Percentiles rank a stretch among this genome's conserved stretches.
Conservation (phyloP, 2,797 vertebrate genomes). For the Anguilla anguilla region DNA sequence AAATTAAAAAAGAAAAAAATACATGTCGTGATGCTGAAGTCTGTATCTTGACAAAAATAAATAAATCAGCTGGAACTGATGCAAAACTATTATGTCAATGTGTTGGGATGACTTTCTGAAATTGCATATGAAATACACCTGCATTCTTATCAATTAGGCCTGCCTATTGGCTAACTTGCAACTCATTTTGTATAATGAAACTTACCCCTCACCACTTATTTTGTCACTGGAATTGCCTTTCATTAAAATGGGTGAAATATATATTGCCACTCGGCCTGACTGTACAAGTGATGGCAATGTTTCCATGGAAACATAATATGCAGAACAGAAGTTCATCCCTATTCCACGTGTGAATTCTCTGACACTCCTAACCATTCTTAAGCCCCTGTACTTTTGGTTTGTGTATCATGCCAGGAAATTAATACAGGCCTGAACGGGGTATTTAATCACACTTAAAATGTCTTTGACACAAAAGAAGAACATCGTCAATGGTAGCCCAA, state of each 20-base stretch:
- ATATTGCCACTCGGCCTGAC: neutral
- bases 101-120: conserved; percentile 55
- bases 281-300: neutral
- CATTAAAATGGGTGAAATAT: neutral
- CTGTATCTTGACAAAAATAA: conserved; percentile 86
- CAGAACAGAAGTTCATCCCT: conserved; percentile 16
- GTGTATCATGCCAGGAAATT: neutral
- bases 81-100: conserved; percentile 57
- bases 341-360: neutral
- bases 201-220: neutral
- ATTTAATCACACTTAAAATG: neutral
- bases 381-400: neutral
- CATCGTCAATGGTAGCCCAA: no score
- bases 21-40: conserved; percentile 83
- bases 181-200: neutral
- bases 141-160: neutral
- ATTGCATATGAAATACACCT: neutral
- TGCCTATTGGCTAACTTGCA: neutral
- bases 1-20: conserved; percentile 81
- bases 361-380: neutral
- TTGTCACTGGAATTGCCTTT: neutral
- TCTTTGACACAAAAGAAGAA: neutral
- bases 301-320: neutral
- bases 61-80: conserved; percentile 98
- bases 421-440: neutral